Percentiles rank a stretch among this genome's conserved stretches.
phyloP scores from a whole-genome alignment of 2,797 vertebrate genomes.

The Pipistrellus pygmaeus region DNA sequence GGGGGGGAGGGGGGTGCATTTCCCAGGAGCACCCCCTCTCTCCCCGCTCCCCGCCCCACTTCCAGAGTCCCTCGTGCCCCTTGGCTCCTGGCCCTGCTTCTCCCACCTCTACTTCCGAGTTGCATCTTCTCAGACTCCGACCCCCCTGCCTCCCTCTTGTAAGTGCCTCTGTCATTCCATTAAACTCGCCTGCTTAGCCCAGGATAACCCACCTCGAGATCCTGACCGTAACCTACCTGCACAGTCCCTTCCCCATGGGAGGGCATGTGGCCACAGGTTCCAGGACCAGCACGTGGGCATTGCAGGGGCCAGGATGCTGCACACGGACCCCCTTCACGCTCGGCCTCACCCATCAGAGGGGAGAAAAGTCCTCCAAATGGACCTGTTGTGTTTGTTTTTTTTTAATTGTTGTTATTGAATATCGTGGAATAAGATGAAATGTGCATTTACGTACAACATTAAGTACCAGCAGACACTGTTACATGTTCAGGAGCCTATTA shows the following conservation, averaged over 20 bases:
- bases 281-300: too few species aligned
- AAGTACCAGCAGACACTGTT: constrained; percentile 43
- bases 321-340: neutral
- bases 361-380: neutral
- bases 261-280: neutral
- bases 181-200: neutral
- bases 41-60: neutral
- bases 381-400: neutral
- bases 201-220: neutral
- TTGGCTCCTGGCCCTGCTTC: neutral
- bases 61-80: rapidly evolving
- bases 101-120: neutral
- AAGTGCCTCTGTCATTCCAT: neutral
- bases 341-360: neutral
- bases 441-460: constrained; percentile 20
- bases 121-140: neutral
- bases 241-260: neutral
- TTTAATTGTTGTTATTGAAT: neutral
- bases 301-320: neutral
- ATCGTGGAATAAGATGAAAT: constrained; percentile 9
- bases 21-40: neutral
- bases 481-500: constrained; percentile 25
- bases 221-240: neutral
- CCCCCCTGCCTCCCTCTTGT: neutral
- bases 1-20: too few species aligned